These are phyloP conservation scores for Cheilosia variabilis DNA, from an alignment of 2,888 invertebrate genomes.

Conservation along the genomic window DNA sequence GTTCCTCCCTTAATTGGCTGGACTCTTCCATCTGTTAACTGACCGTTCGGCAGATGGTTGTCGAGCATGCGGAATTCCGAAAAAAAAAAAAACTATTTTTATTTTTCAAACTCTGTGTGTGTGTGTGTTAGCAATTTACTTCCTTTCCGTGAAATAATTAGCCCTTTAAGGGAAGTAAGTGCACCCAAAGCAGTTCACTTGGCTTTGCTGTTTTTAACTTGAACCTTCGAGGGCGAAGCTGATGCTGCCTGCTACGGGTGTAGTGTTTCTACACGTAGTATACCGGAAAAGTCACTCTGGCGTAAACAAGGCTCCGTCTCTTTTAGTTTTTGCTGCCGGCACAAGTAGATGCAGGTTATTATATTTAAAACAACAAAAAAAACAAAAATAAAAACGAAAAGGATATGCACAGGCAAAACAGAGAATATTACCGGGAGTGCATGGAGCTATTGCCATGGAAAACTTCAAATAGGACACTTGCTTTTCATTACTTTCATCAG, in stretches of 20 bases:
- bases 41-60: constrained; percentile 17
- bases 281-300: constrained; percentile 21
- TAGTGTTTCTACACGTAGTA: background rate
- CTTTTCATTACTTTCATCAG: constrained; percentile 45
- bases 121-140: constrained; percentile 26
- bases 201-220: background rate
- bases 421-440: background rate
- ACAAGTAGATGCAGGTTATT: constrained; percentile 29
- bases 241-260: background rate
- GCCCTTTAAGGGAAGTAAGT: constrained; percentile 20
- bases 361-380: constrained; percentile 16
- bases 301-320: constrained; percentile 29
- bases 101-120: background rate
- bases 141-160: constrained; percentile 39
- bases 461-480: constrained; percentile 27
- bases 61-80: constrained; percentile 11
- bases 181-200: background rate
- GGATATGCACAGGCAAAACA: background rate
- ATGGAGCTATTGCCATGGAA: background rate
- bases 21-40: constrained; percentile 12
- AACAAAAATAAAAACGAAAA: background rate
- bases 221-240: constrained; percentile 6
- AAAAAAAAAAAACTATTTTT: constrained; percentile 5
- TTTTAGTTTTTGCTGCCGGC: constrained; percentile 45
- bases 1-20: constrained; percentile 27